These are phyloP conservation scores for Pantherophis vulpinus DNA, from an alignment of 2,797 vertebrate species.

Conservation along the genomic window DNA sequence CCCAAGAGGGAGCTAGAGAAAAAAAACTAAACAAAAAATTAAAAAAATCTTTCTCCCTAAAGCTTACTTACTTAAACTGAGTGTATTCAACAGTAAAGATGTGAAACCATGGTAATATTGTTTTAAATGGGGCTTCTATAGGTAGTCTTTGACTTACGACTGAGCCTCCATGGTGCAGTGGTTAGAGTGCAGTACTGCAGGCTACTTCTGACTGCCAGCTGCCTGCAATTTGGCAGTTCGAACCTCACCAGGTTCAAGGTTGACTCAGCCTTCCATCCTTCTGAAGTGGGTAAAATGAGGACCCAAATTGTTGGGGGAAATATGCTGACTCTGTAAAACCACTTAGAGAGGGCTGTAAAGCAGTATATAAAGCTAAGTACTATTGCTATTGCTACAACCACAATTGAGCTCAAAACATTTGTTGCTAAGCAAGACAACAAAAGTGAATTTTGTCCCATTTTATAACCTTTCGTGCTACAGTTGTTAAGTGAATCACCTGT, in stretches of 20 bases:
- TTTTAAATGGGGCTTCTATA: background rate
- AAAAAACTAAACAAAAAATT: background rate
- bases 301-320: too few relatives aligned
- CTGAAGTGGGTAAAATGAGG: too few relatives aligned
- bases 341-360: too few relatives aligned
- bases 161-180: too few relatives aligned
- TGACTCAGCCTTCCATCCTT: too few relatives aligned
- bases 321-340: too few relatives aligned
- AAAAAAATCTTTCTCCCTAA: background rate
- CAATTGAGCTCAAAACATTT: background rate
- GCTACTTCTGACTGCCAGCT: too few relatives aligned
- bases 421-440: background rate
- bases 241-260: too few relatives aligned
- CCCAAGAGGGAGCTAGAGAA: background rate
- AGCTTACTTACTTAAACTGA: background rate
- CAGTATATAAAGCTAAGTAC: too few relatives aligned
- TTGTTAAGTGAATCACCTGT: background rate
- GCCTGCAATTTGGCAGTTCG: too few relatives aligned
- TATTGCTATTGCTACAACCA: background rate
- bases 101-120: background rate
- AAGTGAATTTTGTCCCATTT: background rate
- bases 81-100: background rate
- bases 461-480: background rate
- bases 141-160: background rate
- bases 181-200: too few relatives aligned